phyloP scores from a whole-genome alignment of 2,113 vertebrate genomes.

The Lepus timidus region DNA sequence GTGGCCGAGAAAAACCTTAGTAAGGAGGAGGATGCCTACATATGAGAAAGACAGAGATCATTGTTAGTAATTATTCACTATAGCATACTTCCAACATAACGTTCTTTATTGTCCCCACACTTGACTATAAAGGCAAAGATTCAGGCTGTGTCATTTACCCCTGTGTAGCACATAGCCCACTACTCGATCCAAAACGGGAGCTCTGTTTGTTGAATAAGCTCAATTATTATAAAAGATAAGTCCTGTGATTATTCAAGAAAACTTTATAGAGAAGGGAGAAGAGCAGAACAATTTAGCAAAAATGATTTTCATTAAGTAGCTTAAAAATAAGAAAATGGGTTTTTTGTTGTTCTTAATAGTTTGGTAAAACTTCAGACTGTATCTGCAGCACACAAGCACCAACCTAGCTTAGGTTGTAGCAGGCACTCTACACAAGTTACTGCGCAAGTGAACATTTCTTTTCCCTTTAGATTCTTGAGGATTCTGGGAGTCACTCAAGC shows the following conservation, averaged over 20 bases:
- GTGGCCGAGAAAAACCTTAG: slow-evolving; percentile 91
- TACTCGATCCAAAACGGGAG: background rate
- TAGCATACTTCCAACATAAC: slow-evolving; percentile 7
- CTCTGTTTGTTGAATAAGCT: slow-evolving; percentile 43
- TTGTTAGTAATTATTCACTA: slow-evolving; percentile 27
- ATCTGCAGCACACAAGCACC: background rate
- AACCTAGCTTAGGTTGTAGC: background rate
- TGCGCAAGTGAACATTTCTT: background rate
- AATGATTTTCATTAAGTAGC: background rate
- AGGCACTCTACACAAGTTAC: background rate
- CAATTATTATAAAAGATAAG: slow-evolving; percentile 6
- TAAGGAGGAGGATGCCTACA: slow-evolving; percentile 89
- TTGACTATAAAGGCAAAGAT: background rate
- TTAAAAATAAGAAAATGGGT: slow-evolving; percentile 26
- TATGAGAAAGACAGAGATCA: slow-evolving; percentile 57
- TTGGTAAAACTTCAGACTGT: slow-evolving; percentile 29
- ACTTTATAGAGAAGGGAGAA: slow-evolving; percentile 27
- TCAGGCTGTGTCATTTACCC: background rate
- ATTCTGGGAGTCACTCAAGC: slow-evolving; percentile 26
- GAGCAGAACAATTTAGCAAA: background rate
- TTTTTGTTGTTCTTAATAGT: background rate
- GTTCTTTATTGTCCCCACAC: background rate
- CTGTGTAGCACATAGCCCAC: background rate
- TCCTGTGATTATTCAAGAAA: slow-evolving; percentile 3
- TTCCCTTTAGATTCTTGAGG: slow-evolving; percentile 8